These are phyloP conservation scores for Hypercompe scribonia DNA, from an alignment of 2,888 invertebrate genomes.

Conservation along the genomic window DNA sequence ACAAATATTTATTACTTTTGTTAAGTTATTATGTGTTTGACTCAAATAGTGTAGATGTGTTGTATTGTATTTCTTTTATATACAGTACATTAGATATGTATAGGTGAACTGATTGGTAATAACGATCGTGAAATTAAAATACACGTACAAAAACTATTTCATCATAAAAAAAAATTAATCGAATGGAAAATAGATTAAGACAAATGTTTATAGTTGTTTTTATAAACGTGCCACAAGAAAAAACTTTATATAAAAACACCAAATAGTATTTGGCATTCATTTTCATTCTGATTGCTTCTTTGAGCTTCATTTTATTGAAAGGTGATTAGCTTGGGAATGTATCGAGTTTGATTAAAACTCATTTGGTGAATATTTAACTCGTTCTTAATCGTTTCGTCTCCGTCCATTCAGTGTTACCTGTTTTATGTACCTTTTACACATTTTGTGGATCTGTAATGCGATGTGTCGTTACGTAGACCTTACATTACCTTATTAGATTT, in stretches of 20 bases:
- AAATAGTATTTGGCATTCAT: conserved; percentile 2
- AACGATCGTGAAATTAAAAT: conserved; percentile 22
- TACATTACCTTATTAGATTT: no score
- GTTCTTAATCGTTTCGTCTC: not conserved
- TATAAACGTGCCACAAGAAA: conserved; percentile 37
- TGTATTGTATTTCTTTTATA: not conserved
- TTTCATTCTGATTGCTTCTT: not conserved
- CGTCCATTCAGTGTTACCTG: not conserved
- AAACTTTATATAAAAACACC: conserved; percentile 25
- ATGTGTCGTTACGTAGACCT: no score
- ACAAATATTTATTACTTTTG: conserved; percentile 2
- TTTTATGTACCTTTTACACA: not conserved
- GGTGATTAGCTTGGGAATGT: not conserved
- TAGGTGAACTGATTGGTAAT: not conserved
- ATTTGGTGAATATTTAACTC: not conserved
- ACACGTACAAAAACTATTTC: conserved; percentile 18
- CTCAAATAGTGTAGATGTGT: not conserved
- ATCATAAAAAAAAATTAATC: conserved; percentile 25
- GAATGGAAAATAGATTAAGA: conserved; percentile 36
- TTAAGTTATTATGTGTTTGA: conserved; percentile 9
- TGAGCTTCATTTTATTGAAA: not conserved
- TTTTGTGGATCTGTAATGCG: no score
- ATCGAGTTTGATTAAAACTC: not conserved
- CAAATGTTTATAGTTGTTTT: conserved; percentile 41
- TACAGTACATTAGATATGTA: not conserved